Evolutionary conservation across 2,888 invertebrate species (phyloP).

Genomic region (Synanthedon tipuliformis): DNA sequence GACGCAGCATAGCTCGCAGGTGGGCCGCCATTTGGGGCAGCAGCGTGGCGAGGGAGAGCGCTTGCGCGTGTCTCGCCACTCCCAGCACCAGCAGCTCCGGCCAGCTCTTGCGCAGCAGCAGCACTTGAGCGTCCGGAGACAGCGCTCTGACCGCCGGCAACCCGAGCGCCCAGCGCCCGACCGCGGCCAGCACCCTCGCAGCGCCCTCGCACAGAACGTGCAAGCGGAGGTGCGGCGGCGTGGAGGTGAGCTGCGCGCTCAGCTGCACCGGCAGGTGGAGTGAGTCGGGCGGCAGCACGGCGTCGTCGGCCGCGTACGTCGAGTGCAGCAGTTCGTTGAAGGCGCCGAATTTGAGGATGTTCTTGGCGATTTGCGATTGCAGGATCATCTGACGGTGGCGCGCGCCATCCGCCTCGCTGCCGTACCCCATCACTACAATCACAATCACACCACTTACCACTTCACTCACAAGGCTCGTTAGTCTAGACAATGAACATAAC

Average conservation of each 20-base stretch:
- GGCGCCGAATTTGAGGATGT: constrained; percentile 63
- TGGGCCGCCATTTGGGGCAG: constrained; percentile 86
- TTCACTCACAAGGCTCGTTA: too few species aligned
- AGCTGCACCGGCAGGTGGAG: constrained; percentile 25
- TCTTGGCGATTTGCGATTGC: constrained; percentile 62
- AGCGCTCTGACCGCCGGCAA: constrained; percentile 85
- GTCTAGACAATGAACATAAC: too few species aligned
- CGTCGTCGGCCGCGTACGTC: constrained; percentile 44
- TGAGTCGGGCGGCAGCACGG: constrained; percentile 38
- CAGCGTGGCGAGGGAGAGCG: constrained; percentile 82
- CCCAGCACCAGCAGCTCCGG: constrained; percentile 92
- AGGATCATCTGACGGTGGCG: constrained; percentile 56
- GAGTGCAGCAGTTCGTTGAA: constrained; percentile 62
- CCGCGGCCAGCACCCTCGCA: constrained; percentile 88
- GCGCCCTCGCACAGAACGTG: constrained; percentile 97
- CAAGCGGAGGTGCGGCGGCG: constrained; percentile 87
- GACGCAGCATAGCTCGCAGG: constrained; percentile 75
- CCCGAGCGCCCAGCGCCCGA: constrained; percentile 90
- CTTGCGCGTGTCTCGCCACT: constrained; percentile 84
- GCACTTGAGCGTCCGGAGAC: constrained; percentile 85
- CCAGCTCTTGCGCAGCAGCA: constrained; percentile 90
- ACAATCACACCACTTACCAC: constrained; percentile 26
- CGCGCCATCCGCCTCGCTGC: constrained; percentile 49
- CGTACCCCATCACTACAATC: constrained; percentile 30
- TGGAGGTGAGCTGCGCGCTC: constrained; percentile 63